Base-by-base conservation (phyloP, 2,113 vertebrate genomes). In the Eidolon helvum region DNA sequence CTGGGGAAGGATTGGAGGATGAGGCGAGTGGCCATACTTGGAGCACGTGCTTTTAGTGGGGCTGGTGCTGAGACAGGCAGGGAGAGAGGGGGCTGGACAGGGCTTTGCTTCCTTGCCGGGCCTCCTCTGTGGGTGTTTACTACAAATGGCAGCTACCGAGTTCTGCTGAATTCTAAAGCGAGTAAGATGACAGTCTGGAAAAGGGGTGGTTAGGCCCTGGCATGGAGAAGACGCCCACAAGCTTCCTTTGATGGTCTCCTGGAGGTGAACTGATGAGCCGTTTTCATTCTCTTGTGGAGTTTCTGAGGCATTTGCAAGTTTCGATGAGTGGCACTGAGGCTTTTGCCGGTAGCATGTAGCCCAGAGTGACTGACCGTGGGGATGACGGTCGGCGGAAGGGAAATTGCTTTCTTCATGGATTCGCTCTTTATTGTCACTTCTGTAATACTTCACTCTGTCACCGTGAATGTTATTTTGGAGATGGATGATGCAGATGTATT, bases 391-490 rank as follows among this genome's bases (percentile, higher is more conserved):
- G 75, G 74, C 59, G 40, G 95, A 33, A 63, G 57, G 59, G n/a
- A 68, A 68, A 16, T 53, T 7, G 4, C 5, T 68, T 59, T n/a
- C n/a, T 61, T 55, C 24, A 0, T 1, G 10, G 68, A 18, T 90
- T 71, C 66, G 21, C 19, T 90, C 82, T 88, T 90, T 40, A 18
- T 6, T 24, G 24, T 72, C 26, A 48, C 48, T 16, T 10, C 50
- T 10, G 9, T 74, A 68, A 93, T 90, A 53, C 40, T 50, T 82
- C 65, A 24, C 48, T 57, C 78, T 89, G 86, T 96, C 96, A 48
- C 69, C 55, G 24, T 0, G 16, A 2, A 1, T 71, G 85, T 48
- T 74, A 93, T 86, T 95, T 83, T 74, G 87, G 74, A 95, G 87
- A 55, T 5, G 57, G 84, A n/a, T 87, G 96, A 92, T 87, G 38